These are phyloP conservation scores for Acleris literana DNA, from an alignment of 2,888 invertebrate species.

Conservation along the genomic window DNA sequence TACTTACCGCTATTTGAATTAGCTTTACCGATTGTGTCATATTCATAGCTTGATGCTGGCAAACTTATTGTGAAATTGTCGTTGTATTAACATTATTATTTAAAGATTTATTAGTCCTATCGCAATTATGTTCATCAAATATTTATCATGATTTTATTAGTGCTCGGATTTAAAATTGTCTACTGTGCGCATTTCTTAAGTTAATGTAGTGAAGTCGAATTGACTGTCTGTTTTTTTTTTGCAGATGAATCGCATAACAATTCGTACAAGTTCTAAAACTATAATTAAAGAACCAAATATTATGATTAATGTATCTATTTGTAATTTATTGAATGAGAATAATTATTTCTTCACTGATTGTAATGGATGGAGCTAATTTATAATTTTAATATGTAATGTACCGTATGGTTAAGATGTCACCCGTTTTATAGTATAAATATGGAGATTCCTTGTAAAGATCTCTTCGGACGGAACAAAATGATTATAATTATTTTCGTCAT, in stretches of 20 bases:
- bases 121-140: constrained; percentile 18
- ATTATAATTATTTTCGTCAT: constrained; percentile 20
- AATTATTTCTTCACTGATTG: constrained; percentile 53
- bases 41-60: constrained; percentile 21
- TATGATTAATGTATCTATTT: constrained; percentile 74
- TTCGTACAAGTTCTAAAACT: constrained; percentile 44
- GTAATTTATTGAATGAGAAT: constrained; percentile 74
- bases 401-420: constrained; percentile 33
- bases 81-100: constrained; percentile 34
- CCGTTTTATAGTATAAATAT: constrained; percentile 32
- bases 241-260: constrained; percentile 57
- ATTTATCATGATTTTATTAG: constrained; percentile 13
- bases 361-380: constrained; percentile 62
- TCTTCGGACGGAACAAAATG: constrained; percentile 29
- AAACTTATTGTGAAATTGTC: constrained; percentile 29
- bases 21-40: constrained; percentile 31
- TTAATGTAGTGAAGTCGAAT: neutral
- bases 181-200: constrained; percentile 25
- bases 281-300: constrained; percentile 80
- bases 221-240: constrained; percentile 43
- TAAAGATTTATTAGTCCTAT: constrained; percentile 20
- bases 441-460: constrained; percentile 35
- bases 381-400: constrained; percentile 38
- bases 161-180: constrained; percentile 16
- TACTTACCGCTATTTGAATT: constrained; percentile 2